A percentile compares a stretch with the other conserved stretches of the same genome.
Conservation (phyloP, 2,797 vertebrate species). For the Ciconia nigra region DNA sequence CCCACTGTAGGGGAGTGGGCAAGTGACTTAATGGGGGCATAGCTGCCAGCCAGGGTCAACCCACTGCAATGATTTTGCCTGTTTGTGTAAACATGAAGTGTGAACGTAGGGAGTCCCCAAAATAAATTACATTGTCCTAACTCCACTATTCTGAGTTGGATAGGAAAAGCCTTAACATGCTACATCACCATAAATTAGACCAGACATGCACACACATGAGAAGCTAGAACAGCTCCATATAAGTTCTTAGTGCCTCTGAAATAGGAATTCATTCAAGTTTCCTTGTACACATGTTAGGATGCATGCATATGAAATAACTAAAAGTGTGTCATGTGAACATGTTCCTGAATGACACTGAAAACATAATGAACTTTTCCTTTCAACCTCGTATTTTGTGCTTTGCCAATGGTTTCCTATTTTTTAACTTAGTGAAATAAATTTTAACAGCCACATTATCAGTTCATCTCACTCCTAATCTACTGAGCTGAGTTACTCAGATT, state of each 20-base stretch:
- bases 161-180: neutral
- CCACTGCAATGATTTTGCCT: neutral
- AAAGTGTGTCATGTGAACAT: neutral
- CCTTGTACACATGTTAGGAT: neutral
- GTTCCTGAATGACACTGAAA: neutral
- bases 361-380: neutral
- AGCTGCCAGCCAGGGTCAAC: neutral
- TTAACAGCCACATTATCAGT: neutral
- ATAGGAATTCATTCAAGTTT: neutral
- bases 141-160: neutral
- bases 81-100: neutral
- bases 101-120: neutral
- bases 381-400: neutral
- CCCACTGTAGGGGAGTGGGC: accelerated
- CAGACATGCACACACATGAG: neutral
- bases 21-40: neutral
- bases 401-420: neutral
- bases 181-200: neutral
- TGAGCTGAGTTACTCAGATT: neutral
- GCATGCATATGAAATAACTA: neutral
- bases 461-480: neutral
- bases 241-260: neutral
- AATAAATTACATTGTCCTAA: neutral
- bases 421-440: neutral
- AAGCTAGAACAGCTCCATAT: neutral